Base-by-base conservation (phyloP, 2,797 vertebrate genomes). In the Enteromius anoplus region DNA sequence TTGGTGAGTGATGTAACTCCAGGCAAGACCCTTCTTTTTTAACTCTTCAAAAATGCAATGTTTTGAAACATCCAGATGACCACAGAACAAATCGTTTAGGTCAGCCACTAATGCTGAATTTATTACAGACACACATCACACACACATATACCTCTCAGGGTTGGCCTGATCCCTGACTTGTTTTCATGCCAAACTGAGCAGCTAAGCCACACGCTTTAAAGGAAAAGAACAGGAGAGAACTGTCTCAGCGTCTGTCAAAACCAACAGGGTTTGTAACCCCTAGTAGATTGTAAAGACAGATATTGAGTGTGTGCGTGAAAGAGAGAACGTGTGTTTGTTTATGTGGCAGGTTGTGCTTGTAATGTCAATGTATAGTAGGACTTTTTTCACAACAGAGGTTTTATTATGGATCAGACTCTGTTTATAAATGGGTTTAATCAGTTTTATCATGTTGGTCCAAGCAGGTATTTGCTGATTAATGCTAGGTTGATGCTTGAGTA, bases 201-300 rank as follows among this genome's bases (percentile, higher is more conserved):
- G 76, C 72, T 88, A 84, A 86, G 80, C 72, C 9, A 12, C n/a
- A 62, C 81, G 73, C 78, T 86, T 58, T 79, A 80, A 84, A 68
- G 71, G 49, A 84, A 76, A 55, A 49, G 60, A 40, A 26, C 10
- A 23, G 4, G 32, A 64, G 80, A 42, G 34, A 60, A 47, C n/a
- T 81, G 66, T 78, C 45, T 70, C 49, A 70, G 53, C 84, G 17
- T 71, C 64, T 82, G 71, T 68, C 62, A 68, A 55, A 82, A 66
- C 51, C 17, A 82, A 9, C 6, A 68, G 19, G 23, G 62, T 37
- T 66, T 64, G 62, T 68, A n/a, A 65, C 51, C 19, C 15, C 32
- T 5, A 64, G 76, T n/a, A 49, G 58, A 81, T 73, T 65, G 42
- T 65, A 51, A 17, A 51, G 47, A 32, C 29, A 55, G 47, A 82